These are phyloP conservation scores for Drosophila lacicola DNA, from an alignment of 2,888 invertebrate species.

Conservation along the genomic window DNA sequence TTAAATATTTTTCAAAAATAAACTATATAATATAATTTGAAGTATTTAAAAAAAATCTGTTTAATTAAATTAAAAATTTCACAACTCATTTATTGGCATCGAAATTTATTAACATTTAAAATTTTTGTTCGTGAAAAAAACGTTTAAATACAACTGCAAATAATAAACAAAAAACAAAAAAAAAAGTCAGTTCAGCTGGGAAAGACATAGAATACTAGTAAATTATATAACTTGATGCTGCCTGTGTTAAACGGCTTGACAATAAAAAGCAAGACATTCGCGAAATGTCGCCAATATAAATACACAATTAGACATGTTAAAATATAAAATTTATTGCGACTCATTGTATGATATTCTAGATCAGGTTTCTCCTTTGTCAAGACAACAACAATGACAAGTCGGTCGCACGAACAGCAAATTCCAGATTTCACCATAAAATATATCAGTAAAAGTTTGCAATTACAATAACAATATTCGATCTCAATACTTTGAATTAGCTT, in stretches of 20 bases:
- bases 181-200: neutral
- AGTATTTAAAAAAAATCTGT: too few species aligned
- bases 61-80: too few species aligned
- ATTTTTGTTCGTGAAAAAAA: too few species aligned
- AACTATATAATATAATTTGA: too few species aligned
- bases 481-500: slow-evolving; percentile 26
- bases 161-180: too few species aligned
- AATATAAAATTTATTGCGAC: slow-evolving; percentile 42
- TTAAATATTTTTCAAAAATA: too few species aligned
- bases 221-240: slow-evolving; percentile 25
- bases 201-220: neutral
- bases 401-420: slow-evolving; percentile 11
- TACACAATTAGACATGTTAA: slow-evolving; percentile 37
- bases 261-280: slow-evolving; percentile 17
- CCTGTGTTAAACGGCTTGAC: neutral
- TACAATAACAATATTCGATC: slow-evolving; percentile 8
- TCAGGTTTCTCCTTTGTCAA: slow-evolving; percentile 46
- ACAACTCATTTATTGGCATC: too few species aligned
- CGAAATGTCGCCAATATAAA: slow-evolving; percentile 45
- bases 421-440: slow-evolving; percentile 30
- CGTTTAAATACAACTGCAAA: too few species aligned
- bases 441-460: slow-evolving; percentile 36
- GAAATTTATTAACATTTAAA: too few species aligned
- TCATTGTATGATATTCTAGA: slow-evolving; percentile 41
- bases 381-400: slow-evolving; percentile 16